Evolutionary conservation across 2,113 vertebrate genomes (phyloP).

Genomic region (Leptobrachium ailaonicum): DNA sequence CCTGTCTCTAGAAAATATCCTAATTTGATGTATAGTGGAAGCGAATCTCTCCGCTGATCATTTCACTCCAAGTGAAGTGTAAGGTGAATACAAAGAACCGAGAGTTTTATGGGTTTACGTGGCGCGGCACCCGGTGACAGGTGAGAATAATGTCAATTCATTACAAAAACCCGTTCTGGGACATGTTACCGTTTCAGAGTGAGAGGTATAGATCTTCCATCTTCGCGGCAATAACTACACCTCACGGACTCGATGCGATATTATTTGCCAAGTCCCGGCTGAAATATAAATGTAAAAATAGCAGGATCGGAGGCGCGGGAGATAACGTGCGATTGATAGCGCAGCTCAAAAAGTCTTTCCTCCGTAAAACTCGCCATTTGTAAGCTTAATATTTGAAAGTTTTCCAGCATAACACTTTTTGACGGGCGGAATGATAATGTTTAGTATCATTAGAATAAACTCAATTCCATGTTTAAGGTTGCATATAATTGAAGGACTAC

Average conservation of each 20-base stretch:
- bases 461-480: constrained; percentile 27
- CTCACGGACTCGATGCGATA: constrained; percentile 33
- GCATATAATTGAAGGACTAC: constrained; percentile 20
- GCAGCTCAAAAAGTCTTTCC: background rate
- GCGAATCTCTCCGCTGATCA: constrained; percentile 20
- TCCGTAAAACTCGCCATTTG: constrained; percentile 1
- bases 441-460: constrained; percentile 35
- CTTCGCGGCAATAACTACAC: constrained; percentile 28
- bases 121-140: constrained; percentile 16
- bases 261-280: constrained; percentile 21
- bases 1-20: constrained; percentile 9
- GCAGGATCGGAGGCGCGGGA: background rate
- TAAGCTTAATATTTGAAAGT: constrained; percentile 20
- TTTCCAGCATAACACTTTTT: constrained; percentile 16
- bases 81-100: constrained; percentile 26
- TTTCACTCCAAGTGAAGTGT: constrained; percentile 7
- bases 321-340: constrained; percentile 19
- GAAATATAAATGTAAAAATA: constrained; percentile 37
- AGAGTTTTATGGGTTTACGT: constrained; percentile 32
- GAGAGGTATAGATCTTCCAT: constrained; percentile 23
- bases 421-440: constrained; percentile 17
- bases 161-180: constrained; percentile 40
- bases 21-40: constrained; percentile 21
- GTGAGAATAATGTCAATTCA: constrained; percentile 39
- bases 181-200: constrained; percentile 31